These are phyloP conservation scores for Centroberyx gerrardi DNA, from an alignment of 2,797 vertebrate genomes.

Conservation along the genomic window DNA sequence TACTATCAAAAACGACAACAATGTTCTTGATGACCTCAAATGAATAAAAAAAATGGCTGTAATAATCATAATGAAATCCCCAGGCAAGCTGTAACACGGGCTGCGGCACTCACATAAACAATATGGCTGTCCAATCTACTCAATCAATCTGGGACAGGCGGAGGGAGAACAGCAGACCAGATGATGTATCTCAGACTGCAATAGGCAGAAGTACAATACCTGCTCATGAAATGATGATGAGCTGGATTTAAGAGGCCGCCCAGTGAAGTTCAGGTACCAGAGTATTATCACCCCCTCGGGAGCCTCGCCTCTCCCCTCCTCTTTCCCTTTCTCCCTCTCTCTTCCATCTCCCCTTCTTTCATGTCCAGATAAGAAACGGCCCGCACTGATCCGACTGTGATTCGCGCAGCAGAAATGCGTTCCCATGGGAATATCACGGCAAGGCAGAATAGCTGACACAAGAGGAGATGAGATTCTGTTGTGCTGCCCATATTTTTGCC, in stretches of 20 bases:
- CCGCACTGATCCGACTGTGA: conserved; percentile 80
- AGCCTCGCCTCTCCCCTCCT: conserved; percentile 29
- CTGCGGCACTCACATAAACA: conserved; percentile 52
- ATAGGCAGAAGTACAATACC: conserved; percentile 57
- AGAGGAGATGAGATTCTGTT: conserved; percentile 78
- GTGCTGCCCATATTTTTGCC: conserved; percentile 80
- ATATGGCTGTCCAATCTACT: conserved; percentile 51
- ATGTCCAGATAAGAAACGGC: conserved; percentile 82
- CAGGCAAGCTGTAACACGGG: conserved; percentile 33
- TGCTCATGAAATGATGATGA: conserved; percentile 70
- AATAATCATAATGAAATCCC: conserved; percentile 64
- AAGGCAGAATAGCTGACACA: conserved; percentile 83
- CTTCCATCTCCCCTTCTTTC: conserved; percentile 72
- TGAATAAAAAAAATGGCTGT: conserved; percentile 43
- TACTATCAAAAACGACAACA: conserved; percentile 51
- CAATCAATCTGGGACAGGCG: conserved; percentile 50
- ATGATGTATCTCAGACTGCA: conserved; percentile 32
- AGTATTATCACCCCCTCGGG: conserved; percentile 64
- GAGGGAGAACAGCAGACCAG: conserved; percentile 23
- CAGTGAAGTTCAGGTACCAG: conserved; percentile 63
- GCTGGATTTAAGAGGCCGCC: conserved; percentile 62
- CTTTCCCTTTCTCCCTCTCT: conserved; percentile 27
- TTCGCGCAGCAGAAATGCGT: conserved; percentile 78
- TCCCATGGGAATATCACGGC: conserved; percentile 79
- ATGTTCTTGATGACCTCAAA: conserved; percentile 13